phyloP scores from a whole-genome alignment of 2,888 invertebrate species.

The Eulithis testata region DNA sequence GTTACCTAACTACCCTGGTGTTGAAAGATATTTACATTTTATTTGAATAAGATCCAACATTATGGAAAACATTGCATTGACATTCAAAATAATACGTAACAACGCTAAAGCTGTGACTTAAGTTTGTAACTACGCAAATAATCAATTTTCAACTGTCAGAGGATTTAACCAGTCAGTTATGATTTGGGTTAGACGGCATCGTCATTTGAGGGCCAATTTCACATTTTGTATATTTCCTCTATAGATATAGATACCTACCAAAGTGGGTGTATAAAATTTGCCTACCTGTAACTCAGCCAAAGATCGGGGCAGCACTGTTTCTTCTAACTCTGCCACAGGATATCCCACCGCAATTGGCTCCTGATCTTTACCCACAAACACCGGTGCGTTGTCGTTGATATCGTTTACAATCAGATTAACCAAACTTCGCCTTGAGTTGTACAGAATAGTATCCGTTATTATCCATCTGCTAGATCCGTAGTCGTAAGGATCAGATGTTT shows the following conservation, averaged over 20 bases:
- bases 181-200: too few species aligned
- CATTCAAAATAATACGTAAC: not conserved
- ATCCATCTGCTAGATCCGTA: conserved; percentile 73
- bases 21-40: conserved; percentile 2
- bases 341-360: conserved; percentile 77
- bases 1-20: not conserved
- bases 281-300: conserved; percentile 74
- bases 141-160: too few species aligned
- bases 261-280: too few species aligned
- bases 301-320: conserved; percentile 70
- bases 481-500: conserved; percentile 62
- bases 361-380: conserved; percentile 66
- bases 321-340: conserved; percentile 68
- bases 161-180: too few species aligned
- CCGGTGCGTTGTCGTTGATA: conserved; percentile 81
- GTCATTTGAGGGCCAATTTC: too few species aligned
- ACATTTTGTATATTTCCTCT: too few species aligned
- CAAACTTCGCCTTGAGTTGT: conserved; percentile 67
- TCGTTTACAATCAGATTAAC: conserved; percentile 81
- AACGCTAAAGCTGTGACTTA: not conserved
- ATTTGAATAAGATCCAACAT: not conserved
- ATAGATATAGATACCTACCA: too few species aligned
- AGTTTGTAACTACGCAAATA: too few species aligned
- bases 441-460: conserved; percentile 67
- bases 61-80: conserved; percentile 5